Evolutionary conservation across 2,797 vertebrate genomes (phyloP).

Genomic region (Echeneis naucrates): DNA sequence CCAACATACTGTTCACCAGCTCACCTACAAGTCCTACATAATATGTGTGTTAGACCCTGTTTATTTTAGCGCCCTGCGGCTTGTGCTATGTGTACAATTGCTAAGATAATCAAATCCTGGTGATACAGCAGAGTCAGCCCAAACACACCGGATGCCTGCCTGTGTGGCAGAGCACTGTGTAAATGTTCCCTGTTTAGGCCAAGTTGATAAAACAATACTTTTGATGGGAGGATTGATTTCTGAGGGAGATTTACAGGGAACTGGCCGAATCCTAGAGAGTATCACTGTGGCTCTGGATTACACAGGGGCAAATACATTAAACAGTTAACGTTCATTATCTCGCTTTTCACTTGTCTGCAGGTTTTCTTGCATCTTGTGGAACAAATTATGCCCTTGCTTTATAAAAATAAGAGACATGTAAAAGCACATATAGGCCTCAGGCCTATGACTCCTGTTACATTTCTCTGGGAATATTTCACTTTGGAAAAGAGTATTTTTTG

Average conservation of each 20-base stretch:
- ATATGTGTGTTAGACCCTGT: conserved; percentile 51
- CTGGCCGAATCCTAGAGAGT: conserved; percentile 52
- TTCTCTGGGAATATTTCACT: background rate
- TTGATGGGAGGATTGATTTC: conserved; percentile 58
- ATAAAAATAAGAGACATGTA: background rate
- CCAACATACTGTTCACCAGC: conserved; percentile 1
- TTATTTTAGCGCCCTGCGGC: conserved; percentile 52
- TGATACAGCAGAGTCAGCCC: conserved; percentile 55
- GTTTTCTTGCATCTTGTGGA: background rate
- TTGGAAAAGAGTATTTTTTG: background rate
- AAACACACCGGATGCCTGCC: conserved; percentile 56
- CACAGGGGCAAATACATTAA: conserved; percentile 56
- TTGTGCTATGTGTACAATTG: conserved; percentile 38
- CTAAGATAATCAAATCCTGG: conserved; percentile 71
- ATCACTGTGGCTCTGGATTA: conserved; percentile 19
- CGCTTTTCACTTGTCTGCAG: background rate
- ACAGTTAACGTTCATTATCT: conserved; percentile 8
- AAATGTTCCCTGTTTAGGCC: conserved; percentile 35
- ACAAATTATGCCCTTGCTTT: background rate
- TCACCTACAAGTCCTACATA: conserved; percentile 24
- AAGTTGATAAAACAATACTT: conserved; percentile 58
- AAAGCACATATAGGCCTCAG: background rate
- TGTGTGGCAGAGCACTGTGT: conserved; percentile 64
- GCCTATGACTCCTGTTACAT: background rate
- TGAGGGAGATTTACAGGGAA: conserved; percentile 19